Base-by-base conservation (phyloP, 1,140 invertebrate species). In the Drosophila sp. region DNA sequence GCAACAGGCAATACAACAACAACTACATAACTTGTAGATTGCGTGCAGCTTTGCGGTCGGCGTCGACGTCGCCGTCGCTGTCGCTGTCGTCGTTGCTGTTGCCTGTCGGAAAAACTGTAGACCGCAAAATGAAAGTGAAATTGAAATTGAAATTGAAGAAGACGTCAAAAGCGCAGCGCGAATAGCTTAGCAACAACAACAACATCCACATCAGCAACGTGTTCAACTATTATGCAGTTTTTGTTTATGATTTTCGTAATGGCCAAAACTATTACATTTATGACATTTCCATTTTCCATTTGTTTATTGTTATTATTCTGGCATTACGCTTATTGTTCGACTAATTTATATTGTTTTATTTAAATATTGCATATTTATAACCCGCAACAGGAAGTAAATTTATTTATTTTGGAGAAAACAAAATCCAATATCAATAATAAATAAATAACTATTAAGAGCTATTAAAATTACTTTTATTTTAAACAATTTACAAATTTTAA, bases 81-180 rank as follows among this genome's bases (percentile, higher is more conserved):
- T 50, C 43, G 56, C 27, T 43, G 70, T 21, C 27, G 21, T 2
- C 34, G 34, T n/a, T 6, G 29, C 7, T 9, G 34, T 9, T 13
- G 53, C 63, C 73, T 76, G 83, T 89, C 79, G 83, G 83, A 89
- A 89, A 89, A 87, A 78, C 84, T 72, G 29, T 74, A 89, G 82
- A 58, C 83, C 82, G 72, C 83, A 84, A 86, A 89, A 82, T 82
- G 80, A 82, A 82, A 89, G 80, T 87, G 83, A 87, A 86, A 86
- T 74, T 84, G 81, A 72, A 83, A 82, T 79, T 76, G 80, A 84
- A 86, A 86, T 86, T 87, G 71, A 87, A 86, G 81, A 86, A 86
- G 81, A 87, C 78, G 78, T 78, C 41, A 59, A 67, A 61, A 72
- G 66, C 66, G 40, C 48, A 63, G 53, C 36, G 14, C 18, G n/a